These are phyloP conservation scores for Rallus crepitans DNA, from an alignment of 2,797 vertebrate genomes.

Conservation along the genomic window DNA sequence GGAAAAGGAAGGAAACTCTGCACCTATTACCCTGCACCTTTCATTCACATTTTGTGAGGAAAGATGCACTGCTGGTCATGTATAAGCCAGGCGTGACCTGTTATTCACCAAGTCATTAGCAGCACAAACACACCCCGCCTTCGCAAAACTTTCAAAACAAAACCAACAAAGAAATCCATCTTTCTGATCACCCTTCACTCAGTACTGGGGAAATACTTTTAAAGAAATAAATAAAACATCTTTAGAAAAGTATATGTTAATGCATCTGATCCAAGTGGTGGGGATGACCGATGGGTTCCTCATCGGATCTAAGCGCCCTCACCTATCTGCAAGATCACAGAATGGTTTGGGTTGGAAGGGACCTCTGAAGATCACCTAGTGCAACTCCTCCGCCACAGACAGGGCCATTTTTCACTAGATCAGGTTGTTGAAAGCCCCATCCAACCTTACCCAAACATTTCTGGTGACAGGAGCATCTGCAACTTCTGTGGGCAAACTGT, in stretches of 20 bases:
- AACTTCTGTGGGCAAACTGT: not conserved
- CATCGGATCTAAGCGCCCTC: not conserved
- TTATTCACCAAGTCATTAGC: not conserved
- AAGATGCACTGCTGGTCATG: not conserved
- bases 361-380: not conserved
- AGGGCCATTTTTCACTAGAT: not conserved
- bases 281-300: not conserved
- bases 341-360: not conserved
- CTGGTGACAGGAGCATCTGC: not conserved
- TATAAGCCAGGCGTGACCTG: no score
- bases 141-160: not conserved
- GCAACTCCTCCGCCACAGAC: accelerated
- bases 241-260: not conserved
- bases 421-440: not conserved
- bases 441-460: not conserved
- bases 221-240: not conserved
- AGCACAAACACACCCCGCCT: not conserved
- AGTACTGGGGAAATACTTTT: not conserved
- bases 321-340: not conserved
- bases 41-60: not conserved
- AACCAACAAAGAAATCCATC: not conserved
- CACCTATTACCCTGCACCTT: accelerated
- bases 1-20: not conserved
- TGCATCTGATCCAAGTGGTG: not conserved
- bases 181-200: not conserved